phyloP scores from a whole-genome alignment of 2,113 vertebrate genomes.

The Cynoglossus semilaevis region DNA sequence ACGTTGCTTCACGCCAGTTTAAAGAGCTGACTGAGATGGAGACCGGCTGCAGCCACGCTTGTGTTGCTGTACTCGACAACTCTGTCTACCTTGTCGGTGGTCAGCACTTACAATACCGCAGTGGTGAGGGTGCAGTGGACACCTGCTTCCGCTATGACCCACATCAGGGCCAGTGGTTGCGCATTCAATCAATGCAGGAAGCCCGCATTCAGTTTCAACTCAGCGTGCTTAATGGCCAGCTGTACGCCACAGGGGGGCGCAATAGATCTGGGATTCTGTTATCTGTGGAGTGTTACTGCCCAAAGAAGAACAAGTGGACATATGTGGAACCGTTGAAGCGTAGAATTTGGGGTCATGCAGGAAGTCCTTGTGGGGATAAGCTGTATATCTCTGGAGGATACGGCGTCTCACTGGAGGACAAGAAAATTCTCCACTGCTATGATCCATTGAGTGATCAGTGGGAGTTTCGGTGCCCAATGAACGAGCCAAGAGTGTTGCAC shows the following conservation, averaged over 20 bases:
- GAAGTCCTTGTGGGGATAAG: slow-evolving; percentile 78
- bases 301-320: slow-evolving; percentile 88
- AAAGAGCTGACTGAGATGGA: slow-evolving; percentile 92
- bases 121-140: slow-evolving; percentile 91
- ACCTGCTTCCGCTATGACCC: slow-evolving; percentile 91
- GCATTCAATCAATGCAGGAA: slow-evolving; percentile 92
- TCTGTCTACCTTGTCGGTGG: slow-evolving; percentile 94
- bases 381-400: slow-evolving; percentile 94
- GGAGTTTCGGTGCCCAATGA: slow-evolving; percentile 91
- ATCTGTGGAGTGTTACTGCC: slow-evolving; percentile 91
- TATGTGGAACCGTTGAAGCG: slow-evolving; percentile 88
- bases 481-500: slow-evolving; percentile 90
- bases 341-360: slow-evolving; percentile 94
- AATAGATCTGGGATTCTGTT: slow-evolving; percentile 93
- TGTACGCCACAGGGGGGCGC: slow-evolving; percentile 92
- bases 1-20: slow-evolving; percentile 82
- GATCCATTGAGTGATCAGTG: slow-evolving; percentile 83
- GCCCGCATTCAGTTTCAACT: slow-evolving; percentile 96
- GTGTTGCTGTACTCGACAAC: slow-evolving; percentile 91
- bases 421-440: slow-evolving; percentile 91
- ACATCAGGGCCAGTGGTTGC: slow-evolving; percentile 89
- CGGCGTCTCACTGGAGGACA: slow-evolving; percentile 91
- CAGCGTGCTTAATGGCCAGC: slow-evolving; percentile 79
- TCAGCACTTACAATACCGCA: slow-evolving; percentile 94
- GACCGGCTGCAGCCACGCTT: slow-evolving; percentile 89